phyloP scores from a whole-genome alignment of 2,888 invertebrate species.

The Troides oblongomaculatus region DNA sequence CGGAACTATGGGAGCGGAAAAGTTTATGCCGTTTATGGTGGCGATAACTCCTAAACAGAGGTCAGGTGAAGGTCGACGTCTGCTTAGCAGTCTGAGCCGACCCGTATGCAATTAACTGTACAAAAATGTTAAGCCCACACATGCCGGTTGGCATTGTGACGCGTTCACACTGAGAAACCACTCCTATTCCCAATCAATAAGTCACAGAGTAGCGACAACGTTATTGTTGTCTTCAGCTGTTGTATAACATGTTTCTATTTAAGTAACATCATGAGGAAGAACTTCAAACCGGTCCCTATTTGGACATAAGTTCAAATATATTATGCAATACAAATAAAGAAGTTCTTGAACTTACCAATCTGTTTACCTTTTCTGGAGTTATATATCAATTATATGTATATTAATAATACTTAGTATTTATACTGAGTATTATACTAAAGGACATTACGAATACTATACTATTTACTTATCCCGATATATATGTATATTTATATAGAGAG shows the following conservation, averaged over 20 bases:
- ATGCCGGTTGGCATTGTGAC: slow-evolving; percentile 18
- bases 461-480: too few relatives aligned
- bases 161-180: not conserved
- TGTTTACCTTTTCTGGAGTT: not conserved
- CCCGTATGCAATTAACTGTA: slow-evolving; percentile 41
- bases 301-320: slow-evolving; percentile 12
- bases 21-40: slow-evolving; percentile 36
- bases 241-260: slow-evolving; percentile 15
- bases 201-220: not conserved
- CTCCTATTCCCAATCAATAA: not conserved
- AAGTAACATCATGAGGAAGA: slow-evolving; percentile 20
- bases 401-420: not conserved
- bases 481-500: too few relatives aligned
- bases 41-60: slow-evolving; percentile 42
- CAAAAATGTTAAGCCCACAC: slow-evolving; percentile 28
- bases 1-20: slow-evolving; percentile 46
- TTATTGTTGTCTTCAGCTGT: not conserved
- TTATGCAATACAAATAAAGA: slow-evolving; percentile 6
- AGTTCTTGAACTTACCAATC: slow-evolving; percentile 13
- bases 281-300: slow-evolving; percentile 4
- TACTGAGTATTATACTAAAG: too few relatives aligned
- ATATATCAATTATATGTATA: not conserved
- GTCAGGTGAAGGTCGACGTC: slow-evolving; percentile 45
- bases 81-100: slow-evolving; percentile 44
- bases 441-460: too few relatives aligned